Percentiles rank a stretch among this genome's conserved stretches.
Conservation (phyloP, 1,140 invertebrate species). For the Microvelia longipes region DNA sequence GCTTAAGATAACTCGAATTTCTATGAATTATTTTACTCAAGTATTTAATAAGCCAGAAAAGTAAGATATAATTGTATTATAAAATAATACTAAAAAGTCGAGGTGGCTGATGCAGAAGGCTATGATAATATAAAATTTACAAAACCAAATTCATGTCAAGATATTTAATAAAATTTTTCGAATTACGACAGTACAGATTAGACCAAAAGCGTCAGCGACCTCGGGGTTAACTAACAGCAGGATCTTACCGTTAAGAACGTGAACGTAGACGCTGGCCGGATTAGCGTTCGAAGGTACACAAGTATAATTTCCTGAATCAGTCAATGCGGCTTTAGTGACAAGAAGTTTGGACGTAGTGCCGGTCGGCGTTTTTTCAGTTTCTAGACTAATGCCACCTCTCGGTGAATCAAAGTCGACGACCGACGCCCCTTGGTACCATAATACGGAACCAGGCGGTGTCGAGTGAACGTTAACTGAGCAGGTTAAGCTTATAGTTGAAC, state of each 20-base stretch:
- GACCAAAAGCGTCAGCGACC: too few relatives aligned
- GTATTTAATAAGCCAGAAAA: too few relatives aligned
- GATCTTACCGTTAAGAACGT: conserved; percentile 72
- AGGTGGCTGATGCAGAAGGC: too few relatives aligned
- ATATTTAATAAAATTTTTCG: too few relatives aligned
- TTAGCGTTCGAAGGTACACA: conserved; percentile 75
- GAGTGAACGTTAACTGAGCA: conserved; percentile 77
- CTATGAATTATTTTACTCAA: too few relatives aligned
- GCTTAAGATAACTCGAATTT: too few relatives aligned
- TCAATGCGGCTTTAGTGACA: conserved; percentile 66
- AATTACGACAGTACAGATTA: too few relatives aligned
- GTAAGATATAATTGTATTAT: too few relatives aligned
- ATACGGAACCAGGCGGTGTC: conserved; percentile 56
- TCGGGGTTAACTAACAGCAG: too few relatives aligned
- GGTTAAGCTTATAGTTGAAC: conserved; percentile 75
- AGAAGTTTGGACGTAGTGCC: conserved; percentile 77
- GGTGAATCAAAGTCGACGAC: conserved; percentile 75
- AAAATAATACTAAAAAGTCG: too few relatives aligned
- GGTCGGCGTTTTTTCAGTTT: conserved; percentile 76
- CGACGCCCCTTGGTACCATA: conserved; percentile 65
- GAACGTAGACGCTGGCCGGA: conserved; percentile 69
- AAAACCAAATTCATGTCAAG: too few relatives aligned
- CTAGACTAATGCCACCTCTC: conserved; percentile 65
- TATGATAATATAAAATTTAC: too few relatives aligned
- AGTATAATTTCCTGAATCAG: conserved; percentile 78